Evolutionary conservation across 2,797 vertebrate species (phyloP).

Genomic region (Cephalopachus bancanus): DNA sequence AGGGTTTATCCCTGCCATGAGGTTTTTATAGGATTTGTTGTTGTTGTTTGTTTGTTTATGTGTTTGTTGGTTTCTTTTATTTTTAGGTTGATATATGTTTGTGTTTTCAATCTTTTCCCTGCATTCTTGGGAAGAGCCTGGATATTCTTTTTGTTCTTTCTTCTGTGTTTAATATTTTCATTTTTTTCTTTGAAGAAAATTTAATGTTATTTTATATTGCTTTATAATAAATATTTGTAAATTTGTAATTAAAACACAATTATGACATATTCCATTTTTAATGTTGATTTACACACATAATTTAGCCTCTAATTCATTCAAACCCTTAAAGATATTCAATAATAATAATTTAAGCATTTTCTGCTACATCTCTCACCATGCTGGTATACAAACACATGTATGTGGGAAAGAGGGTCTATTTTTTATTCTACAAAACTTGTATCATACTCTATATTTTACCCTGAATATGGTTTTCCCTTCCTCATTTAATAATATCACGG

Average conservation of each 20-base stretch:
- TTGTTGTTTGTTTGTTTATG: too few relatives aligned
- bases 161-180: too few relatives aligned
- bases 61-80: too few relatives aligned
- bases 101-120: too few relatives aligned
- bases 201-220: constrained; percentile 15
- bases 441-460: background rate
- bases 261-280: constrained; percentile 17
- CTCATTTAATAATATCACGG: background rate
- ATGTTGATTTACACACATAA: background rate
- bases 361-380: background rate
- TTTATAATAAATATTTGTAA: constrained; percentile 33
- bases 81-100: too few relatives aligned
- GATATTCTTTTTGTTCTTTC: too few relatives aligned
- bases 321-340: background rate
- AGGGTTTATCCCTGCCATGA: too few relatives aligned
- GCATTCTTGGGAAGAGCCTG: too few relatives aligned
- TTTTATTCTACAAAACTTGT: background rate
- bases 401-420: background rate
- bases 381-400: background rate
- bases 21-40: too few relatives aligned
- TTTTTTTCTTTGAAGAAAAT: background rate
- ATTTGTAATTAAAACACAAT: constrained; percentile 1
- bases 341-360: background rate
- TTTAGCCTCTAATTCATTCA: background rate
- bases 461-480: background rate